Base-by-base conservation (phyloP, 2,888 invertebrate species). In the Cyaniris semiargus region DNA sequence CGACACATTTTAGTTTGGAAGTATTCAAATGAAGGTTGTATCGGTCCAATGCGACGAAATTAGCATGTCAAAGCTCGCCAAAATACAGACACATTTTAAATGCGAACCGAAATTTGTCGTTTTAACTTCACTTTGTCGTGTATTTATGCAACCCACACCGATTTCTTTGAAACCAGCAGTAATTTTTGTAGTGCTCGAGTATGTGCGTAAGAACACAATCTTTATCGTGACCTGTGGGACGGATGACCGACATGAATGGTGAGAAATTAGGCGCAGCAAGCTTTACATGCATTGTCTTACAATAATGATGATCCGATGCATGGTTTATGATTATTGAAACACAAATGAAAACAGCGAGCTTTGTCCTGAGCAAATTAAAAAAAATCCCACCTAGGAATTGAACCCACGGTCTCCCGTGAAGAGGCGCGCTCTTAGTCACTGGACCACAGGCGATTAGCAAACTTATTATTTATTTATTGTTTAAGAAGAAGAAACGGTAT, bases 51-150 rank as follows among this genome's bases (percentile, higher is more conserved):
- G 31, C 27, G 7, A 27, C 27, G 15, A 27, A 31, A 66, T 66
- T 66, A 31, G 27, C 66, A 66, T 66, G 66, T 66, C 66, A 66
- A 66, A 66, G 15, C 18, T 15, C 66, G 27, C 66, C 66, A 31
- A 27, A 31, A 58, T 21, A 66, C 5, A 27, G 13, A 13, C 21
- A 66, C 66, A 13, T 66, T 13, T 23, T 18, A 66, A 66, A 31
- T 66, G 27, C 15, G 66, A 21, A 66, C 23, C 27, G 15, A 66
- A 23, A 15, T 66, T 27, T 60, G 60, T 60, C 23, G 60, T 60
- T 60, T 58, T 60, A 23, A 23, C 4, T 60, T 23, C 21, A 3
- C 10, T 13, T 23, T 21, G 13, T 60, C 7, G 8, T n/a, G 1
- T 53, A 53, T 53, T 53, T 53, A 53, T 15, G 4, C 53, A 15